phyloP scores from a whole-genome alignment of 2,888 invertebrate species.

The Allygus modestus region DNA sequence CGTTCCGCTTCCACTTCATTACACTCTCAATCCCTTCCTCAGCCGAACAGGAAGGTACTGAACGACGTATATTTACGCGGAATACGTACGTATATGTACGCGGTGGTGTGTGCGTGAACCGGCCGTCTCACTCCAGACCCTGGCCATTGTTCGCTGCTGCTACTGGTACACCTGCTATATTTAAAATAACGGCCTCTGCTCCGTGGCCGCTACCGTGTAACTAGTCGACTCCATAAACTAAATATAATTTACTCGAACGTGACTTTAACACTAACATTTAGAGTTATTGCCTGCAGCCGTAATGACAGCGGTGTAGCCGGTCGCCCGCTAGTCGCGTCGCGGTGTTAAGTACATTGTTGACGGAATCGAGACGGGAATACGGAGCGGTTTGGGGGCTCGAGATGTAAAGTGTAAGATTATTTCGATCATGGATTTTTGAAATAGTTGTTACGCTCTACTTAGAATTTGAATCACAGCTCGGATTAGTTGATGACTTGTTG shows the following conservation, averaged over 20 bases:
- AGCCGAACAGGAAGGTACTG: too few species aligned
- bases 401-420: too few species aligned
- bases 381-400: too few species aligned
- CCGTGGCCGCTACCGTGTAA: constrained; percentile 13
- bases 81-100: too few species aligned
- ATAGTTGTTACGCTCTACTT: too few species aligned
- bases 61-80: too few species aligned
- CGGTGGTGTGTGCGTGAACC: background rate
- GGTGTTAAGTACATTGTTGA: constrained; percentile 20
- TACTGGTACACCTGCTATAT: constrained; percentile 47
- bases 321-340: background rate
- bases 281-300: constrained; percentile 14
- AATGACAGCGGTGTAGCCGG: constrained; percentile 5
- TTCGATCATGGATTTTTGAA: too few species aligned
- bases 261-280: constrained; percentile 48
- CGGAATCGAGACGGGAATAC: background rate
- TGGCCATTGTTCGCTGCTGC: background rate
- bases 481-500: too few species aligned
- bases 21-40: too few species aligned
- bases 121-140: background rate
- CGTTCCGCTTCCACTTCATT: too few species aligned
- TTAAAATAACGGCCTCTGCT: constrained; percentile 49
- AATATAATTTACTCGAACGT: constrained; percentile 57
- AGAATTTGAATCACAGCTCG: too few species aligned
- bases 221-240: constrained; percentile 42